Percentiles rank a stretch among this genome's conserved stretches.
Conservation (phyloP, 2,888 invertebrate species). For the Pseudoips prasinana region DNA sequence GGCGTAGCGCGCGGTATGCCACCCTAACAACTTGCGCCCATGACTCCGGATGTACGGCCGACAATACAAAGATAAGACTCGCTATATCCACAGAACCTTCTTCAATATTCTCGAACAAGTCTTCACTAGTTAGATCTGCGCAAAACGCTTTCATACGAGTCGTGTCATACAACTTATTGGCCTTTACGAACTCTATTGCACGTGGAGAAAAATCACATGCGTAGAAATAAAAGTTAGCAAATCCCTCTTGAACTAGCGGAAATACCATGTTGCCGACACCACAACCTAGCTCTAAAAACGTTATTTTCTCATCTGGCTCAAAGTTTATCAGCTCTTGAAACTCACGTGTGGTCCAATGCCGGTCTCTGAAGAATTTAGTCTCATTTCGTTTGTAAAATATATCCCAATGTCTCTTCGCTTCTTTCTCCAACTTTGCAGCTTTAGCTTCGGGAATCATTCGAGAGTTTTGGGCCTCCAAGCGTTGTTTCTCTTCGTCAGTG, state of each 20-base stretch:
- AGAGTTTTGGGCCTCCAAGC: slow-evolving; percentile 85
- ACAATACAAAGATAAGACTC: slow-evolving; percentile 96
- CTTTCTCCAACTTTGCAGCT: slow-evolving; percentile 88
- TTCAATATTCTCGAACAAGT: slow-evolving; percentile 81
- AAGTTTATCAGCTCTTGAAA: slow-evolving; percentile 89
- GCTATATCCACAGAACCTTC: slow-evolving; percentile 86
- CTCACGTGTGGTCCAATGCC: slow-evolving; percentile 98
- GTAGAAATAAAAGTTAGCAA: slow-evolving; percentile 84
- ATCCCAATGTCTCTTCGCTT: slow-evolving; percentile 96
- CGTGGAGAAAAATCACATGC: slow-evolving; percentile 97
- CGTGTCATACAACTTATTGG: slow-evolving; percentile 84
- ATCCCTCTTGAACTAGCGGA: slow-evolving; percentile 92
- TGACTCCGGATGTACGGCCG: slow-evolving; percentile 94
- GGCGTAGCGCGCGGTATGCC: slow-evolving; percentile 84
- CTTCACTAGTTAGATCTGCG: slow-evolving; percentile 89
- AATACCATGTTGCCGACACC: slow-evolving; percentile 98
- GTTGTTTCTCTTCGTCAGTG: slow-evolving; percentile 82
- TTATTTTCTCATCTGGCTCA: slow-evolving; percentile 78
- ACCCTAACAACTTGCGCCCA: slow-evolving; percentile 85
- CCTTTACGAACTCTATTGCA: slow-evolving; percentile 93
- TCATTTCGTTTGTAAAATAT: slow-evolving; percentile 97
- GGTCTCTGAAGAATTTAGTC: slow-evolving; percentile 95
- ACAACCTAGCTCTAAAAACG: slow-evolving; percentile 93
- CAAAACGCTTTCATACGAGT: slow-evolving; percentile 89
- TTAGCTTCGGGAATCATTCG: slow-evolving; percentile 84